These are phyloP conservation scores for Oreochromis aureus DNA, from an alignment of 2,113 vertebrate species.

Conservation along the genomic window DNA sequence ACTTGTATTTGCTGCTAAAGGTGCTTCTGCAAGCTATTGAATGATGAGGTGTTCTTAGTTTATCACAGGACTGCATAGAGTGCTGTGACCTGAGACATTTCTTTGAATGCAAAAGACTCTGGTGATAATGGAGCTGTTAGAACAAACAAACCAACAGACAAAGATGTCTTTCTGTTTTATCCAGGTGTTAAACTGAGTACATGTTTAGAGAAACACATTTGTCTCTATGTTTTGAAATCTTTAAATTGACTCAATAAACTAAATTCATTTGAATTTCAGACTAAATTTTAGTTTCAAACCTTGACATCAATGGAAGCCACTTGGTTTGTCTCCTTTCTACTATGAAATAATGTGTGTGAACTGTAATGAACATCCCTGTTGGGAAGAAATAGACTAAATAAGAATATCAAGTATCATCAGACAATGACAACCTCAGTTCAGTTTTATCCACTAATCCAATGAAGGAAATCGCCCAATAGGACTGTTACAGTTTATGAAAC, in stretches of 20 bases:
- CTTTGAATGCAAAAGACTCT: neutral
- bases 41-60: neutral
- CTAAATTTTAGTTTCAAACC: fast-evolving
- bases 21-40: neutral
- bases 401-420: neutral
- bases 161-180: neutral
- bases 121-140: neutral
- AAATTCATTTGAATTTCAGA: neutral
- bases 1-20: neutral
- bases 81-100: neutral
- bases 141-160: neutral
- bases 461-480: fast-evolving
- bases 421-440: fast-evolving
- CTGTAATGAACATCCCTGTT: neutral
- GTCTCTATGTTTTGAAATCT: neutral
- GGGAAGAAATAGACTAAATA: neutral
- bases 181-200: fast-evolving
- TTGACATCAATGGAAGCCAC: neutral
- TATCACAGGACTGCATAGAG: neutral
- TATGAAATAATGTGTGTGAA: neutral
- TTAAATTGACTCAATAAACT: neutral
- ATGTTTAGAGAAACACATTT: neutral
- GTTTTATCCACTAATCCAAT: neutral
- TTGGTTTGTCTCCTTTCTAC: neutral
- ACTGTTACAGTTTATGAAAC: neutral